Base-by-base conservation (phyloP, 1,140 invertebrate species). In the Zaprionus africanus region DNA sequence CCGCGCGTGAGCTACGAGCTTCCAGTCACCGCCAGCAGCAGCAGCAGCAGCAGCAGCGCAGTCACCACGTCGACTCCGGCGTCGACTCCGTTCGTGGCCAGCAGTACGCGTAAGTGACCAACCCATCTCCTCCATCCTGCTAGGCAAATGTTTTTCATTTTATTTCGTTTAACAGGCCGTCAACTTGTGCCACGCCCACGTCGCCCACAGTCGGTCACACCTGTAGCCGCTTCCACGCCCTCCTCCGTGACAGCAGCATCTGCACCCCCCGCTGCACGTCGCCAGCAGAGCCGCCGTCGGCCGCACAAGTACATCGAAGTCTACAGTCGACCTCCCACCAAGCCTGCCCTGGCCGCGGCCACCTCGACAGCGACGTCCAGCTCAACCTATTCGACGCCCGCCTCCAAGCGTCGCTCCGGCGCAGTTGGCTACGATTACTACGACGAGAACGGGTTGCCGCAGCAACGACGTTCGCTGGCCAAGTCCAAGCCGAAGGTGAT, bases 291-390 rank as follows among this genome's bases (percentile, higher is more conserved):
- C 24, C 83, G 84, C 26, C 83, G 84, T 9, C 83, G 83, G n/a
- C 83, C 83, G 11, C 83, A 87, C 64, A 87, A 87, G 24, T 88
- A 88, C 46, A 90, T 88, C 41, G 81, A 88, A 38, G 78, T 90
- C 1, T 88, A 88, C 19, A 87, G 63, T n/a, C 84, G 83, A 6
- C 83, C 84, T 17, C 83, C 74, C 26, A 83, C 51, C 34, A 88
- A 81, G 19, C 38, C 70, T 0, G 77, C 54, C 11, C 19, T 80
- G 5, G 38, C 41, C 41, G n/a, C 41, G 6, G n/a, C 7, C 24
- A 68, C 84, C 2, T 61, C 79, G 38, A 72, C 79, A n/a, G 49
- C 70, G 9, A 65, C 62, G 3, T 7, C 38, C 26, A 58, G 19
- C 4, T 51, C 17, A 68, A 41, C 38, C 38, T 15, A 6, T 4